phyloP scores from a whole-genome alignment of 2,888 invertebrate species.

The Odontocerum albicorne region DNA sequence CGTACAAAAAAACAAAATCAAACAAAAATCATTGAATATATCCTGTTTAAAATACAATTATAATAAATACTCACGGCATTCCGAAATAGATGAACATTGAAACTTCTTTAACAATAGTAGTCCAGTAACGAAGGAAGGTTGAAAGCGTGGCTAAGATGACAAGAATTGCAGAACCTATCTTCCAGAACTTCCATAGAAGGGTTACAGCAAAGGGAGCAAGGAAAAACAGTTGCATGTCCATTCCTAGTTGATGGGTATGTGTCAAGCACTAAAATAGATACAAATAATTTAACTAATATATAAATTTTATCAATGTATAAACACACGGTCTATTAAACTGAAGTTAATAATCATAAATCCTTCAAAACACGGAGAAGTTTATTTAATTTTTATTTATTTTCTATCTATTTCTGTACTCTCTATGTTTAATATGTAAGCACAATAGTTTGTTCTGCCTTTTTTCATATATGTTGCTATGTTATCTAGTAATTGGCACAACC shows the following conservation, averaged over 20 bases:
- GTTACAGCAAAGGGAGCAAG: constrained; percentile 53
- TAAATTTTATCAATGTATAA: no score
- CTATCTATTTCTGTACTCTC: no score
- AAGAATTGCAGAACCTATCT: constrained; percentile 47
- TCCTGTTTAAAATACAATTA: no score
- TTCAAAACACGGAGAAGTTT: no score
- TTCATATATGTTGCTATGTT: no score
- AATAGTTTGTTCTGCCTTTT: no score
- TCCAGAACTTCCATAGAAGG: constrained; percentile 50
- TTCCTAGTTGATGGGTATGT: constrained; percentile 61
- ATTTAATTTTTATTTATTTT: no score
- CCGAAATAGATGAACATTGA: constrained; percentile 60
- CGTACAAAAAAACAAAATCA: constrained; percentile 4
- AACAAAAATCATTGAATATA: background rate
- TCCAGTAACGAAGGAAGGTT: constrained; percentile 52
- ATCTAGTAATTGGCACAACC: no score
- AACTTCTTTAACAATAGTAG: constrained; percentile 53
- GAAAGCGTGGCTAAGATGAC: constrained; percentile 47
- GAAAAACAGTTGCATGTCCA: constrained; percentile 61
- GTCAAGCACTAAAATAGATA: constrained; percentile 54
- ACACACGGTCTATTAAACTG: no score
- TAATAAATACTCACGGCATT: constrained; percentile 52
- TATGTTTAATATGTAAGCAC: no score
- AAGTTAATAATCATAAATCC: no score
- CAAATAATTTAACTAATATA: background rate